phyloP scores from a whole-genome alignment of 2,797 vertebrate species.

The Molossus molossus region DNA sequence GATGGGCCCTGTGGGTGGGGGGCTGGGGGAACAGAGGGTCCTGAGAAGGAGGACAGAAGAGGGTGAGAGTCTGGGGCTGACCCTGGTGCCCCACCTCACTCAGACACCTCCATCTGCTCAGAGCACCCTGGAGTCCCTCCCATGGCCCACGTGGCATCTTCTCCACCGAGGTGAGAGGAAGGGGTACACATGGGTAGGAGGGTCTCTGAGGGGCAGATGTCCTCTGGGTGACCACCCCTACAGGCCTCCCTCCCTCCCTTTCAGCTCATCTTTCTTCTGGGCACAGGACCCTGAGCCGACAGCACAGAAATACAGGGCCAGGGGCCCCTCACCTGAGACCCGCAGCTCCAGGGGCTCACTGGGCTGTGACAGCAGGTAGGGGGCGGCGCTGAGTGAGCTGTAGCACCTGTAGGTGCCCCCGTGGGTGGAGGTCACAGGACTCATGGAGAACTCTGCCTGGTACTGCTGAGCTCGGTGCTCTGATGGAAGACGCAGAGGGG shows the following conservation, averaged over 20 bases:
- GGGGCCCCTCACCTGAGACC: not conserved
- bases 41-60: too few species aligned
- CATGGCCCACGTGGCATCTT: not conserved
- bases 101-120: not conserved
- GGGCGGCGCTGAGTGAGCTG: rapidly evolving
- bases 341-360: not conserved
- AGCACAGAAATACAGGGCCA: too few species aligned
- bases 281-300: not conserved
- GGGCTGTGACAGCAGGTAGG: not conserved
- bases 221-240: too few species aligned
- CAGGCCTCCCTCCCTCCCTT: rapidly evolving
- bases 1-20: not conserved
- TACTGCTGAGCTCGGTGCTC: too few species aligned
- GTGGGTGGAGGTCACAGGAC: not conserved
- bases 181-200: rapidly evolving
- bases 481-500: too few species aligned
- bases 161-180: rapidly evolving
- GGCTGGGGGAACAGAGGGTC: too few species aligned
- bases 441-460: too few species aligned
- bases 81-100: too few species aligned
- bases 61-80: too few species aligned
- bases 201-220: not conserved
- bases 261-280: rapidly evolving
- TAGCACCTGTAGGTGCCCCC: not conserved
- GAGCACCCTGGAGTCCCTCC: not conserved